Percentiles rank a stretch among this genome's conserved stretches.
Conservation (phyloP, 2,888 invertebrate species). For the Cryptosula pallasiana region DNA sequence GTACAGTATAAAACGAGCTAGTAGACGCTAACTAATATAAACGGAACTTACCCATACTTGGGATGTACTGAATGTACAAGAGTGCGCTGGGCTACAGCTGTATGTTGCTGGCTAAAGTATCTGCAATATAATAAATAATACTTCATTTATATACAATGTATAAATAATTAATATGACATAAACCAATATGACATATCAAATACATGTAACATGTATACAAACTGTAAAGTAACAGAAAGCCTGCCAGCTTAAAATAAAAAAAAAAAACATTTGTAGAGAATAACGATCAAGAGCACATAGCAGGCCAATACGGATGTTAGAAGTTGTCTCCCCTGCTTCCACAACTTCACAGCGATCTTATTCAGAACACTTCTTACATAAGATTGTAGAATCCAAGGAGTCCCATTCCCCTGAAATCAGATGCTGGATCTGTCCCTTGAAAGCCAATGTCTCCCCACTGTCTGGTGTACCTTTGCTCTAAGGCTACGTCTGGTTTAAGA, state of each 20-base stretch:
- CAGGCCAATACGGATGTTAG: neutral
- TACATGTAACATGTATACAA: too few species aligned
- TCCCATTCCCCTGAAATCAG: constrained; percentile 98
- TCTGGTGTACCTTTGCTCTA: constrained; percentile 73
- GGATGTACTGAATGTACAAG: constrained; percentile 84
- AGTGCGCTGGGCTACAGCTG: constrained; percentile 72
- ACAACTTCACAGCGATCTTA: neutral
- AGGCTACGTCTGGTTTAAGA: constrained; percentile 68
- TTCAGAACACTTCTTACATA: constrained; percentile 55
- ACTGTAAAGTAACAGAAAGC: too few species aligned
- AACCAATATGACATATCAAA: too few species aligned
- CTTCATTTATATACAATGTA: too few species aligned
- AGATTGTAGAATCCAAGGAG: constrained; percentile 86
- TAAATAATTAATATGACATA: too few species aligned
- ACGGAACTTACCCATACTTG: constrained; percentile 73
- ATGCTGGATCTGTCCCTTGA: constrained; percentile 95
- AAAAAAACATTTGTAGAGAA: too few species aligned
- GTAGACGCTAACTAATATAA: too few species aligned
- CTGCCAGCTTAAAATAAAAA: too few species aligned
- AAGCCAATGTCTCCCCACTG: constrained; percentile 96
- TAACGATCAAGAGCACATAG: neutral
- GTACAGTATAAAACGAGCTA: too few species aligned
- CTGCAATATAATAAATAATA: too few species aligned
- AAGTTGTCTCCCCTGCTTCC: neutral
- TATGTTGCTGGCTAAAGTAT: constrained; percentile 73